phyloP scores from a whole-genome alignment of 2,113 vertebrate species.

The Halcyon malimbica region DNA sequence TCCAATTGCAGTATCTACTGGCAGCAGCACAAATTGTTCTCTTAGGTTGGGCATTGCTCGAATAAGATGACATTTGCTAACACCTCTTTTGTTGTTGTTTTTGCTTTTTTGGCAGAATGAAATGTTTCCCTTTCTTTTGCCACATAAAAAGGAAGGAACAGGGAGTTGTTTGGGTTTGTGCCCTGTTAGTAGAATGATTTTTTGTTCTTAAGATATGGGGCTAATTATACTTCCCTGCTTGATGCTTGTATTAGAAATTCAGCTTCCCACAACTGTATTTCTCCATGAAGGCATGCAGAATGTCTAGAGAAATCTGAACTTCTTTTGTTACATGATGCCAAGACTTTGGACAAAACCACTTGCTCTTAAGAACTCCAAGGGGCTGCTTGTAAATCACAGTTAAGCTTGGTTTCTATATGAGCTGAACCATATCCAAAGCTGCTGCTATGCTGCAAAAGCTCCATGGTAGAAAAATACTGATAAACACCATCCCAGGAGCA shows the following conservation, averaged over 20 bases:
- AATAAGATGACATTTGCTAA: conserved; percentile 53
- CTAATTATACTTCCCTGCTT: conserved; percentile 27
- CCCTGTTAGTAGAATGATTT: background rate
- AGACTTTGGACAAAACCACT: background rate
- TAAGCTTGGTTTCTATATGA: background rate
- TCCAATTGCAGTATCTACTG: conserved; percentile 63
- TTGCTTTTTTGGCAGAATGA: background rate
- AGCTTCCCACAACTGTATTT: background rate
- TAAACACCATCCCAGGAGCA: background rate
- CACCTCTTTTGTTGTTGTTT: conserved; percentile 20
- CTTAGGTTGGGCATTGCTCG: conserved; percentile 42
- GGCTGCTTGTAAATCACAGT: background rate
- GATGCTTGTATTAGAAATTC: background rate
- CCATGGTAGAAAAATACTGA: background rate
- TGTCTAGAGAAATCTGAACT: background rate
- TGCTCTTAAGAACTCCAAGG: background rate
- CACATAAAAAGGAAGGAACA: background rate
- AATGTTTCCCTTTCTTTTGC: conserved; percentile 15
- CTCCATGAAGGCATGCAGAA: background rate
- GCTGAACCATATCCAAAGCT: background rate
- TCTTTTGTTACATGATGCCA: background rate
- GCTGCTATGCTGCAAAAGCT: background rate
- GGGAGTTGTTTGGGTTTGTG: background rate
- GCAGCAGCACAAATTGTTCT: conserved; percentile 66
- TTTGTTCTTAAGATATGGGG: background rate